Evolutionary conservation across 37 sponge, comb jelly and placozoan species (phyloP).

Genomic region (Hormiphora californensis): DNA sequence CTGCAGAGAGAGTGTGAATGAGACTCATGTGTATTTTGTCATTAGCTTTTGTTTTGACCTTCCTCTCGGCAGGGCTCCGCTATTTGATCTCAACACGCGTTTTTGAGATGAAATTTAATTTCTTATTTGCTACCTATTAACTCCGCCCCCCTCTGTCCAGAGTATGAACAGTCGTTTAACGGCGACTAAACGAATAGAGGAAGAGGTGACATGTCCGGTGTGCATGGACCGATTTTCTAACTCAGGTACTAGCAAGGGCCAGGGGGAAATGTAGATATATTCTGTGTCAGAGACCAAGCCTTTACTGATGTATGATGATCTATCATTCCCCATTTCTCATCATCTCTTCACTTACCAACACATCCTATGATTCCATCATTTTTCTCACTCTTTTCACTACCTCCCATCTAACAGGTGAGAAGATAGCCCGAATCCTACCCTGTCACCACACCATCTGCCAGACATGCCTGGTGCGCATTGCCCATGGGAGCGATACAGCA

Average conservation of each 20-base stretch:
- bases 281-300: background rate
- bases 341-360: background rate
- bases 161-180: too few relatives aligned
- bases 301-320: background rate
- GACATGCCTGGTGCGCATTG: background rate
- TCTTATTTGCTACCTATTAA: too few relatives aligned
- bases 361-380: background rate
- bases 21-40: too few relatives aligned
- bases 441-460: conserved; percentile 52
- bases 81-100: too few relatives aligned
- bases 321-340: background rate
- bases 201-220: conserved; percentile 45
- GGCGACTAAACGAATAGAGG: conserved; percentile 24
- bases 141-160: too few relatives aligned
- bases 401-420: background rate
- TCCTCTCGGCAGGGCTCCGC: too few relatives aligned
- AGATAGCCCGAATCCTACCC: conserved; percentile 6
- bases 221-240: conserved; percentile 18
- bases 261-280: background rate
- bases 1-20: too few relatives aligned
- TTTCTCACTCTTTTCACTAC: background rate
- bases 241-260: background rate
- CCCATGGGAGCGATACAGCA: background rate
- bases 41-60: too few relatives aligned
- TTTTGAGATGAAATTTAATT: too few relatives aligned